phyloP scores from a whole-genome alignment of 2,888 invertebrate genomes.

The Myopa testacea region DNA sequence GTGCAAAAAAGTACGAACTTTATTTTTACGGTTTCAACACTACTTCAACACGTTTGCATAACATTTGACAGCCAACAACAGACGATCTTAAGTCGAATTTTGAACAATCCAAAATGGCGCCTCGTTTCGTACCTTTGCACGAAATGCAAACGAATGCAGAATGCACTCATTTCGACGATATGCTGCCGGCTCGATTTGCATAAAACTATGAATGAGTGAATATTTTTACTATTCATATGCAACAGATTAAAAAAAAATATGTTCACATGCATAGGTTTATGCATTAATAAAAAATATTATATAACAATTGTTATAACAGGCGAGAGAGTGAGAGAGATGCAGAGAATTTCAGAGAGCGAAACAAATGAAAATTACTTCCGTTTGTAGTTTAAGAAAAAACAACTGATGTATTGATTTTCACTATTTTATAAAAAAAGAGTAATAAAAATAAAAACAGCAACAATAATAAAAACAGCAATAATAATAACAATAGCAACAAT shows the following conservation, averaged over 20 bases:
- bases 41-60: not conserved
- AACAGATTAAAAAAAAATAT: too few species aligned
- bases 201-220: slow-evolving; percentile 1
- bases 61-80: not conserved
- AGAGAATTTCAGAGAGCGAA: too few species aligned
- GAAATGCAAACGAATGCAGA: not conserved
- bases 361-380: too few species aligned
- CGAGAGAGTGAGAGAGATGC: not conserved
- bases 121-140: not conserved
- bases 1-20: not conserved
- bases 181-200: not conserved
- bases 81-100: not conserved
- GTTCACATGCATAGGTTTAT: too few species aligned
- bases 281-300: not conserved
- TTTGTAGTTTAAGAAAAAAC: too few species aligned
- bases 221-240: not conserved
- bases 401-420: too few species aligned
- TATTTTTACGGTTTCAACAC: too few species aligned
- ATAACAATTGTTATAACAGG: not conserved
- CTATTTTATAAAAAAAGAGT: too few species aligned
- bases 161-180: not conserved
- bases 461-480: too few species aligned
- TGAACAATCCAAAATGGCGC: not conserved
- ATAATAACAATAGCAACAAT: too few species aligned
- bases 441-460: too few species aligned